Base-by-base conservation (phyloP, 2,113 vertebrate species). In the Rhegmatorhina hoffmannsi region DNA sequence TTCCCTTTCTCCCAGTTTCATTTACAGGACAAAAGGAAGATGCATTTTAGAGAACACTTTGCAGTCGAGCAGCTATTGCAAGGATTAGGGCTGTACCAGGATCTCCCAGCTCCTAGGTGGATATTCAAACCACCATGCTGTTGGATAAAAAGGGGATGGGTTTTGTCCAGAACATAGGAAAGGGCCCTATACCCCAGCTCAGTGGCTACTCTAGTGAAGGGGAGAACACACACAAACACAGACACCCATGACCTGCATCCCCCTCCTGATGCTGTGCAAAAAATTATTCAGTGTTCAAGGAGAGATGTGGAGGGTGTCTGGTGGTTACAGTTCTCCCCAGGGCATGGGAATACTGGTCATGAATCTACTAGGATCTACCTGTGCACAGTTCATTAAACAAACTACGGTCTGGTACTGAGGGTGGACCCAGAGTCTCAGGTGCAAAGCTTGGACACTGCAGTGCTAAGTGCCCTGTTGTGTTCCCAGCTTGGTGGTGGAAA, bases 351-450 rank as follows among this genome's bases (percentile, higher is more conserved):
- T 5, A 1, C 67, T 66, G 31, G 6, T 49, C 58, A 26, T 34
- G 29, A 55, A 34, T 52, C 47, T 56, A 14, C 19, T 21, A 88
- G 36, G 66, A 8, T 24, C 25, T 14, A 4, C 20, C 49, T 52
- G 63, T 47, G 26, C 40, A 13, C 11, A 47, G 47, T 11, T 67
- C 69, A 26, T 29, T 31, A 20, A 69, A 68, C 9, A 70, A 62
- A 46, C n/a, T 1, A 9, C 0, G 0, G 40, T 26, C 63, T 4
- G 10, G 58, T 3, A 5, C 29, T 0, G 0, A 64, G 44, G 43
- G 10, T 34, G 46, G 33, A 10, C 28, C 15, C 38, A 26, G 23
- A 83, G 17, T 13, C 34, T 52, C 29, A 15, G 18, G 14, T 31
- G 46, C 67, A 88, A 85, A 29, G 29, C 28, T 76, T 31, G 7